A percentile compares a stretch with the other conserved stretches of the same genome.
These are phyloP conservation scores for Thera britannica DNA, from an alignment of 2,888 invertebrate species.

Conservation along the genomic window DNA sequence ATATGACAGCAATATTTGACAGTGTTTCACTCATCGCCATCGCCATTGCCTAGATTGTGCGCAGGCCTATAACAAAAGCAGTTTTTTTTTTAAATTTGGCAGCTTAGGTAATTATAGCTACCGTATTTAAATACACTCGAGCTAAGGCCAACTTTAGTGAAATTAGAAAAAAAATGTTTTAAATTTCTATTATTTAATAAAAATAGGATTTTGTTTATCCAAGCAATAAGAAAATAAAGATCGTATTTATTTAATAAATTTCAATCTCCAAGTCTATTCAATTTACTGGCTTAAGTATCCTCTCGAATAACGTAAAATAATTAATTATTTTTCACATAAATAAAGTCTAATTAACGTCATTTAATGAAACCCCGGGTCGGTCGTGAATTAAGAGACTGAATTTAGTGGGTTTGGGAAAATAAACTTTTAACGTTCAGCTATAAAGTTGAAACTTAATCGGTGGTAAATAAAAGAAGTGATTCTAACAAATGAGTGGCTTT, in stretches of 20 bases:
- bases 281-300: background rate
- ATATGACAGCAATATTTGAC: no score
- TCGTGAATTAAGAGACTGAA: conserved; percentile 42
- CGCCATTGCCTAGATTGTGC: no score
- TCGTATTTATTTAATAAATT: background rate
- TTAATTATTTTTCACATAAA: conserved; percentile 40
- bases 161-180: no score
- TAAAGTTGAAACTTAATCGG: conserved; percentile 14
- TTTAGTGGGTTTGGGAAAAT: conserved; percentile 26
- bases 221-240: no score
- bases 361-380: conserved; percentile 46
- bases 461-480: conserved; percentile 2
- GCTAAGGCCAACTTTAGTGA: no score
- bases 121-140: no score
- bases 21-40: no score
- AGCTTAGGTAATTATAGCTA: no score
- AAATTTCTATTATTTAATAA: no score
- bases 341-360: conserved; percentile 44
- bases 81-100: no score
- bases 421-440: conserved; percentile 16
- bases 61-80: no score
- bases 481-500: conserved; percentile 1
- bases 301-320: conserved; percentile 33
- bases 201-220: no score
- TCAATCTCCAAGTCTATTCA: background rate